phyloP scores from a whole-genome alignment of 1,140 invertebrate genomes.

The Steinernema feltiae region DNA sequence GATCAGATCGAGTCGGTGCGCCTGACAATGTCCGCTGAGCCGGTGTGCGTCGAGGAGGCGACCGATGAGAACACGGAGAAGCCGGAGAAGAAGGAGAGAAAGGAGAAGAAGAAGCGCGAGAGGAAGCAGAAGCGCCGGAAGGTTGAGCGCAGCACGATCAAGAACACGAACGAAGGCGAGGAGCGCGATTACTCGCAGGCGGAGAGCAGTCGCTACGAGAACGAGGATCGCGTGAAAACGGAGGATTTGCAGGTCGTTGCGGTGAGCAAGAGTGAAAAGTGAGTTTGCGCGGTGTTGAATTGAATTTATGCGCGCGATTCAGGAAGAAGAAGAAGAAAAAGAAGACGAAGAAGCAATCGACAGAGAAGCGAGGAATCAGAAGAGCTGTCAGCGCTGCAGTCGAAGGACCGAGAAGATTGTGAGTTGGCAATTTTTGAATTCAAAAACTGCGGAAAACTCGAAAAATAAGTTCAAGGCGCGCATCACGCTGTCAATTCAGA shows the following conservation, averaged over 20 bases:
- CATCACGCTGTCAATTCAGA: too few species aligned
- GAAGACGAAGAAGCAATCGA: neutral
- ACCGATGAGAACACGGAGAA: neutral
- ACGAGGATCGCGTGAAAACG: neutral
- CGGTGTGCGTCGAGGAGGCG: neutral
- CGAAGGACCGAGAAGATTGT: neutral
- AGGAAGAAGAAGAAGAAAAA: neutral
- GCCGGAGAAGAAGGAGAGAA: neutral
- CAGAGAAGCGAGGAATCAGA: neutral
- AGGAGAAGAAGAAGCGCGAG: neutral
- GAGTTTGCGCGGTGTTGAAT: neutral
- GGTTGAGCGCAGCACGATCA: neutral
- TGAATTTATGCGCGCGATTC: neutral
- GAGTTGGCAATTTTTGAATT: neutral
- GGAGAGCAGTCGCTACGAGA: neutral
- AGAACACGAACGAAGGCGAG: neutral
- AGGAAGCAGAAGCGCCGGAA: neutral
- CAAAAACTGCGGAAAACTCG: too few species aligned
- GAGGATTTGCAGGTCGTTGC: neutral
- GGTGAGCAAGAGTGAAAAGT: neutral
- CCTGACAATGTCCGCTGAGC: neutral
- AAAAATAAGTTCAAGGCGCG: too few species aligned
- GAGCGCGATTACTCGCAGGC: neutral
- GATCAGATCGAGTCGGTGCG: neutral
- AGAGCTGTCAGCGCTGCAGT: neutral